These are phyloP conservation scores for Meloidogyne chitwoodi DNA, from an alignment of 1,140 invertebrate genomes.

Conservation along the genomic window DNA sequence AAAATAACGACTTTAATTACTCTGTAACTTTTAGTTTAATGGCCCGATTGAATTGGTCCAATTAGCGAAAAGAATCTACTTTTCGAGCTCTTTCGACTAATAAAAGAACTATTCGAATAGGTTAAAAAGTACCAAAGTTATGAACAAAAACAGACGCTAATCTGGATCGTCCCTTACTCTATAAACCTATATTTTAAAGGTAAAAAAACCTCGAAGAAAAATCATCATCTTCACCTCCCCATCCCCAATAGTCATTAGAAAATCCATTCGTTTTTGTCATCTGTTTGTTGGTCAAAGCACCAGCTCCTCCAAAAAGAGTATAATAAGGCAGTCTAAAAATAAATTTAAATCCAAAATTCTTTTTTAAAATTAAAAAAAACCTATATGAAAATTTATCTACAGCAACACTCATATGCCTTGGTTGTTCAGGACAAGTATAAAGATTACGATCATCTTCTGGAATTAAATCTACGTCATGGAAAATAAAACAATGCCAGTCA, in stretches of 20 bases:
- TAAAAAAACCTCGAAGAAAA: conserved; percentile 37
- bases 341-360: not conserved
- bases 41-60: too few species aligned
- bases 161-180: too few species aligned
- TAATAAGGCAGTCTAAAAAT: conserved; percentile 40
- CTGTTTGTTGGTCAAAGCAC: conserved; percentile 66
- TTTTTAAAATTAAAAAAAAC: conserved; percentile 61
- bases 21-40: too few species aligned
- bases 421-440: conserved; percentile 83
- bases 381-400: conserved; percentile 82
- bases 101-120: too few species aligned
- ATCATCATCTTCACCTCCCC: conserved; percentile 62
- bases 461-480: conserved; percentile 90
- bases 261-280: conserved; percentile 81
- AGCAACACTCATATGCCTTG: conserved; percentile 78
- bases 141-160: too few species aligned
- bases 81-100: too few species aligned
- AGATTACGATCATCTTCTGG: conserved; percentile 82
- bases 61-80: too few species aligned
- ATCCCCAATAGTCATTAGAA: conserved; percentile 82
- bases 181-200: too few species aligned
- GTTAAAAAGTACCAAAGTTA: too few species aligned
- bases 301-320: conserved; percentile 68
- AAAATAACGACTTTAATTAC: too few species aligned
- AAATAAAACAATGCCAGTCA: conserved; percentile 75